Conservation (phyloP, 2,888 invertebrate genomes). For the Stenichneumon culpator region DNA sequence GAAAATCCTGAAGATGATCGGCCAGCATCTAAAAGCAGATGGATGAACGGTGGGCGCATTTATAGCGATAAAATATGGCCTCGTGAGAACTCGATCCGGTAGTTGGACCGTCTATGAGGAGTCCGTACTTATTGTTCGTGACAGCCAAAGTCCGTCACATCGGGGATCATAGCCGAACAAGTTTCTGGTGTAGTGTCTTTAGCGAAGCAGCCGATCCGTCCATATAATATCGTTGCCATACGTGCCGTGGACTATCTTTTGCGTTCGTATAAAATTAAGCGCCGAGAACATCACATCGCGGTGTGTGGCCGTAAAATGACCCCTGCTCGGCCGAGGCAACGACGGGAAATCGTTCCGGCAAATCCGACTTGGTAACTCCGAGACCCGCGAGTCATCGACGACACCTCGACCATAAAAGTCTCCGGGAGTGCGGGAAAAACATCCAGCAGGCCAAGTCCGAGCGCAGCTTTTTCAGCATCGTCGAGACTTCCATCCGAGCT, state of each 20-base stretch:
- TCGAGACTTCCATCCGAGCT: constrained; percentile 13
- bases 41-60: constrained; percentile 2
- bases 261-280: constrained; percentile 40
- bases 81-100: constrained; percentile 7
- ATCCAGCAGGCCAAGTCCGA: constrained; percentile 12
- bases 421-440: background rate
- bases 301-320: constrained; percentile 73
- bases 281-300: constrained; percentile 30
- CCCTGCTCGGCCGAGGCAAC: constrained; percentile 58
- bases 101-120: background rate
- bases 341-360: constrained; percentile 39
- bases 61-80: constrained; percentile 34
- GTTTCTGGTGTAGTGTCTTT: constrained; percentile 5
- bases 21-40: background rate
- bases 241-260: background rate
- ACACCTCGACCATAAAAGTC: constrained; percentile 75
- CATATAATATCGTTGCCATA: background rate
- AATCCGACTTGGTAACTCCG: constrained; percentile 47
- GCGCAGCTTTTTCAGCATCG: background rate
- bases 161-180: constrained; percentile 9
- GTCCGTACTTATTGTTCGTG: constrained; percentile 28
- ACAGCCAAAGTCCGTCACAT: constrained; percentile 3
- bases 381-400: constrained; percentile 71
- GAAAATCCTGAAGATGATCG: background rate
- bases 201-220: background rate